Conservation (phyloP, 2,888 invertebrate species). For the Xylota sylvarum region DNA sequence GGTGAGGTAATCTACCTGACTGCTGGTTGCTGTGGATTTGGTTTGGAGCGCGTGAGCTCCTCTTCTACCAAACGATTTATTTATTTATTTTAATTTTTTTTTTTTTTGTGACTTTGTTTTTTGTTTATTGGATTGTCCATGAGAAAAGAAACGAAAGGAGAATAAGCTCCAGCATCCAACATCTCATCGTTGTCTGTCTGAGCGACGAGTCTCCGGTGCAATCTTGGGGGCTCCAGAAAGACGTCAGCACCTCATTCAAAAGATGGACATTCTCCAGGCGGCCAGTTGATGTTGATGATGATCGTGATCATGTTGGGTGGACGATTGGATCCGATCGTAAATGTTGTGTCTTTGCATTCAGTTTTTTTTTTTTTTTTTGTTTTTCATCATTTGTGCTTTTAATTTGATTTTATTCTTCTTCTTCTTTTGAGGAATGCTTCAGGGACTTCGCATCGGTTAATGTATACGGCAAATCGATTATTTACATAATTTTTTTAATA, state of each 20-base stretch:
- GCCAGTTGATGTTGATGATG: constrained; percentile 72
- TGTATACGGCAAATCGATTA: constrained; percentile 72
- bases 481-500: constrained; percentile 74
- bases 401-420: constrained; percentile 7
- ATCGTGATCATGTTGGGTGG: constrained; percentile 74
- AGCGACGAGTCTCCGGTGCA: constrained; percentile 4
- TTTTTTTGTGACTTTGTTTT: constrained; percentile 15
- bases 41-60: constrained; percentile 21
- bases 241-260: constrained; percentile 75
- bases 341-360: constrained; percentile 53
- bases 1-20: constrained; percentile 65
- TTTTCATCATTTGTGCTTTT: constrained; percentile 15
- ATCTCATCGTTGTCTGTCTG: constrained; percentile 19
- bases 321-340: constrained; percentile 53
- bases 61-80: constrained; percentile 49
- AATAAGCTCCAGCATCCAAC: constrained; percentile 9
- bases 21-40: constrained; percentile 36
- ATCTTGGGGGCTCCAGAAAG: constrained; percentile 42
- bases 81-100: constrained; percentile 65
- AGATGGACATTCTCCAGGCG: constrained; percentile 72
- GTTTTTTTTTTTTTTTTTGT: too few species aligned
- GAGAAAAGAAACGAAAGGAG: constrained; percentile 37
- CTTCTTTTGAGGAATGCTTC: neutral
- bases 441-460: constrained; percentile 51
- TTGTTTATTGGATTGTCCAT: constrained; percentile 29